Conservation (phyloP, 2,888 invertebrate genomes). For the Adelognathus sp. region DNA sequence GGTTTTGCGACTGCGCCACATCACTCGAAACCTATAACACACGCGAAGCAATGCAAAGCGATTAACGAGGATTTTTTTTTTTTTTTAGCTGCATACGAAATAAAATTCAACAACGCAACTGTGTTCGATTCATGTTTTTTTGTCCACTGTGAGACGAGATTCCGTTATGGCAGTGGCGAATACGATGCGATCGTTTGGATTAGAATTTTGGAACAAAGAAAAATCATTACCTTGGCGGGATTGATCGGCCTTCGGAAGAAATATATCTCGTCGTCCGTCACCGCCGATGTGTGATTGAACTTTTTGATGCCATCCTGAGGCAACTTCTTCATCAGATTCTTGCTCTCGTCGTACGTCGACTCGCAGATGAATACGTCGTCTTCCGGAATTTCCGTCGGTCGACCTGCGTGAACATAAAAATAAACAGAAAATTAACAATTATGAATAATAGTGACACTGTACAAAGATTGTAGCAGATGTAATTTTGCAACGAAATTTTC, state of each 20-base stretch:
- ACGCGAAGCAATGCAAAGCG: slow-evolving; percentile 63
- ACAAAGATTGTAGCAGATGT: too few species aligned
- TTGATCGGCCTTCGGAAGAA: slow-evolving; percentile 89
- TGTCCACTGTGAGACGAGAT: background rate
- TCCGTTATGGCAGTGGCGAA: background rate
- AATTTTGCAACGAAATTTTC: too few species aligned
- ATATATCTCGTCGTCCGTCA: slow-evolving; percentile 96
- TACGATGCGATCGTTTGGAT: background rate
- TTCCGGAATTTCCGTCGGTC: slow-evolving; percentile 96
- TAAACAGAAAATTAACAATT: background rate
- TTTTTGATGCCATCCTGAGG: slow-evolving; percentile 89
- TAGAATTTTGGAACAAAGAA: background rate
- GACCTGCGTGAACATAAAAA: slow-evolving; percentile 82
- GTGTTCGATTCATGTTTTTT: background rate
- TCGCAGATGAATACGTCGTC: slow-evolving; percentile 96
- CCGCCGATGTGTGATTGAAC: slow-evolving; percentile 90
- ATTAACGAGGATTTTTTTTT: slow-evolving; percentile 43
- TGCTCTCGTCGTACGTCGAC: slow-evolving; percentile 94
- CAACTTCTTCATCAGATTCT: slow-evolving; percentile 89
- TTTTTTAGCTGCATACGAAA: slow-evolving; percentile 62
- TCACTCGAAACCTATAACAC: slow-evolving; percentile 79
- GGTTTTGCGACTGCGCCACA: slow-evolving; percentile 78
- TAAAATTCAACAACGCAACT: background rate
- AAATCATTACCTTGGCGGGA: slow-evolving; percentile 83
- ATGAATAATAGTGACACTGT: background rate